Evolutionary conservation across 2,113 vertebrate genomes (phyloP), one percentile per base, ranked within the genome.

Genomic region (Falcunculus frontatus): DNA sequence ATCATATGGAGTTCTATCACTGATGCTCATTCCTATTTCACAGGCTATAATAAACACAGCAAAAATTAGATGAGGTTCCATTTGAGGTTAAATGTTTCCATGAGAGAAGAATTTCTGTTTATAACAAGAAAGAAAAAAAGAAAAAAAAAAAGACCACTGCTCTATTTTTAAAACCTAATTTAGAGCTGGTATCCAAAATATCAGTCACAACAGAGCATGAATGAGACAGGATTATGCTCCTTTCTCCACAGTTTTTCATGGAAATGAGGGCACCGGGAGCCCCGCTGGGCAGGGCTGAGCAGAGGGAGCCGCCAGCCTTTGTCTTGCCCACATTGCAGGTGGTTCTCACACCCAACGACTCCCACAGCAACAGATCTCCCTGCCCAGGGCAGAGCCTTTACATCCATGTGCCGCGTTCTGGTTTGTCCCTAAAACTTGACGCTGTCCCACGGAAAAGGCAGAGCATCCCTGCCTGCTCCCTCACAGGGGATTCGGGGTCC

Each of bases 41-140:
- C 86, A 89, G 92, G 86, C 95, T 95, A 89, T 84, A 95, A 95
- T 96, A 96, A 96, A 95, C 90, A 90, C 69, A 73, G 94, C 92
- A 96, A 96, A 97, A 96, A 94, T 96, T 78, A 94, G 86, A 94
- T 50, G 80, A 89, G 93, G 95, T 87, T 95, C 93, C 83, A 69
- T 93, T 74, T 93, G 94, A 97, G 96, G 96, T 96, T 92, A 96
- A 94, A 93, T 94, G 75, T 96, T 96, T 97, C 92, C 96, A 94
- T 95, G 95, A 94, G 92, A 93, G 89, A 96, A 96, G 91, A 96
- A 92, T 80, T 96, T 89, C 95, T 97, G 95, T 97, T 96, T 97
- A 96, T 93, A 95, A 88, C 63, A 84, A 80, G 63, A 33, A 25
- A 65, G 47, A 26, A 12, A 15, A 7, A 72, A 32, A 37, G 26